Percentiles rank a stretch among this genome's conserved stretches.
These are phyloP conservation scores for Anastrepha ludens DNA, from an alignment of 1,140 invertebrate genomes.

Conservation along the genomic window DNA sequence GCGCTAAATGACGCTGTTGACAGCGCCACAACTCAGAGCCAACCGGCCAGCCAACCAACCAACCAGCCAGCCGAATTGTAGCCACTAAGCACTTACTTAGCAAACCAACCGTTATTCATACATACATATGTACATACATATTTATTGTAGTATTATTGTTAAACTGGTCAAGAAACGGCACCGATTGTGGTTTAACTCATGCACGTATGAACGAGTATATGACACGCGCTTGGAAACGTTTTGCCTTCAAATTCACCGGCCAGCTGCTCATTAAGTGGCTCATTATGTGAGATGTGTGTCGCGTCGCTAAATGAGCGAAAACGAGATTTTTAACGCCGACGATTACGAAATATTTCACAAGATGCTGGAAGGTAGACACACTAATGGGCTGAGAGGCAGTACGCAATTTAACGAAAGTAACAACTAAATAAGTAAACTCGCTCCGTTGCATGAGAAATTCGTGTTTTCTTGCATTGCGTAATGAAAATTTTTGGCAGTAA, in stretches of 20 bases:
- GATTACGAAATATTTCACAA: background rate
- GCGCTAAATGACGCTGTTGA: background rate
- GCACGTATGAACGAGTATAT: background rate
- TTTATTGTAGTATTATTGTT: background rate
- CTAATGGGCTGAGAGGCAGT: background rate
- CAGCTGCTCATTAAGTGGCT: slow-evolving; percentile 3
- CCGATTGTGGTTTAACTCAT: background rate
- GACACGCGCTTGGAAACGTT: background rate
- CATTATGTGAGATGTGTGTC: background rate
- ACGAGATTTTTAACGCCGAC: slow-evolving; percentile 6
- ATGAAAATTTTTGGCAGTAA: background rate
- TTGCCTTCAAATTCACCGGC: background rate
- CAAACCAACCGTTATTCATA: background rate
- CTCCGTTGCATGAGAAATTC: background rate
- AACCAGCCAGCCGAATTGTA: background rate
- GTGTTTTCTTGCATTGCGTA: background rate
- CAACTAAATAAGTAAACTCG: background rate
- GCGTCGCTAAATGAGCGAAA: slow-evolving; percentile 25
- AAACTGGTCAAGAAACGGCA: slow-evolving; percentile 29
- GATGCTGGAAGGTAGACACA: background rate
- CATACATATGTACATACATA: too few relatives aligned
- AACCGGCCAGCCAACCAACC: background rate
- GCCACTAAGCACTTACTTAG: background rate
- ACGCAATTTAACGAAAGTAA: background rate
- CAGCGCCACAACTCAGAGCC: background rate